Conservation (phyloP, 2,888 invertebrate genomes). For the Spisula subtruncata region DNA sequence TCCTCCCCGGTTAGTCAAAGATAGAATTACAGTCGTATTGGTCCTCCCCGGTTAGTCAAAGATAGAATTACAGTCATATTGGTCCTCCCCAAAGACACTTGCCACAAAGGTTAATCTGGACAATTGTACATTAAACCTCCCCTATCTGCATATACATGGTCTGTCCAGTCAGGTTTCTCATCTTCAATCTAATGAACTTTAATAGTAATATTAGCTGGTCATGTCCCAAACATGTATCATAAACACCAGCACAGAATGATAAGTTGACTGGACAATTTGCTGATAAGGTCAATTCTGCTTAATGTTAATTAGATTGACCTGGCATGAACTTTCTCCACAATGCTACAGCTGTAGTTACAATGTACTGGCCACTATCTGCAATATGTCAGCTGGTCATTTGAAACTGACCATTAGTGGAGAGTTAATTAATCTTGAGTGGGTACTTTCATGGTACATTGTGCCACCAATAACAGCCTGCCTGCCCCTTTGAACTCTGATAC, state of each 20-base stretch:
- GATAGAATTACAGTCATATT: too few species aligned
- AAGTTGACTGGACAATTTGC: conserved; percentile 48
- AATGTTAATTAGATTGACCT: conserved; percentile 49
- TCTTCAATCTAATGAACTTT: conserved; percentile 11
- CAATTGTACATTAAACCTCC: neutral
- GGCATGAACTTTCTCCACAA: conserved; percentile 27
- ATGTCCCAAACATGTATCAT: neutral
- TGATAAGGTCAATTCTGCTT: conserved; percentile 45
- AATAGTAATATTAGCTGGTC: conserved; percentile 9
- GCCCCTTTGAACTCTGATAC: neutral
- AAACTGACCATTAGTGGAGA: conserved; percentile 37
- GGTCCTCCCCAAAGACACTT: too few species aligned
- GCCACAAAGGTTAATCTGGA: neutral
- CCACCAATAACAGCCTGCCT: neutral
- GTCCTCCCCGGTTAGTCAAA: too few species aligned
- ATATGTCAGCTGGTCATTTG: conserved; percentile 48
- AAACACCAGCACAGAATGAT: neutral
- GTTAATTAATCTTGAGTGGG: conserved; percentile 25
- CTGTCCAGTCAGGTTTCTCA: conserved; percentile 7
- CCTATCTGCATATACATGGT: neutral
- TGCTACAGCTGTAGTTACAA: neutral
- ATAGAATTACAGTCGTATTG: too few species aligned
- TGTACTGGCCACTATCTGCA: conserved; percentile 1
- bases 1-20: neutral
- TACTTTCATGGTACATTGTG: conserved; percentile 13